A percentile compares a stretch with the other conserved stretches of the same genome.
phyloP scores from a whole-genome alignment of 2,113 vertebrate genomes.

The Bucco capensis region DNA sequence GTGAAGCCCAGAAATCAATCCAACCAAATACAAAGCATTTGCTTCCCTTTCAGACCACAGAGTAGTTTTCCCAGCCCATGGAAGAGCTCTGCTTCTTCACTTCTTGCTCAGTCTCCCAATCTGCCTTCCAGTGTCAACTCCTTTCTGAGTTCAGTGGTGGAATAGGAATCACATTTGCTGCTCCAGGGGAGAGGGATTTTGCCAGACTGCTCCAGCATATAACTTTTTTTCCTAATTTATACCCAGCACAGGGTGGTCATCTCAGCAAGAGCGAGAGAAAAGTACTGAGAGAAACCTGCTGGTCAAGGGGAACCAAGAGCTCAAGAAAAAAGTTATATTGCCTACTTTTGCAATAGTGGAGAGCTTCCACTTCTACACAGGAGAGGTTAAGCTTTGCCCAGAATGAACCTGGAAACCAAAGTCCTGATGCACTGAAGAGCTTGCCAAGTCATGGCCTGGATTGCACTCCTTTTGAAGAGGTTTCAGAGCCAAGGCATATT shows the following conservation, averaged over 20 bases:
- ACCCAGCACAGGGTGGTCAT: neutral
- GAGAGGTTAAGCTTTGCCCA: neutral
- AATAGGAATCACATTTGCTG: neutral
- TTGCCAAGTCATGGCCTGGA: neutral
- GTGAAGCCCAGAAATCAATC: neutral
- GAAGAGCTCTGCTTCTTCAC: neutral
- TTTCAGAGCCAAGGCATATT: conserved; percentile 2
- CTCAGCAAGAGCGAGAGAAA: neutral
- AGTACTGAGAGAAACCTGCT: neutral
- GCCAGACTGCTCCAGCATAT: neutral
- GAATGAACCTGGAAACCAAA: neutral
- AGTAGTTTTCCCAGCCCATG: neutral
- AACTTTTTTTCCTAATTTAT: neutral
- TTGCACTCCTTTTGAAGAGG: neutral
- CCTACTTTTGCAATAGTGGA: neutral
- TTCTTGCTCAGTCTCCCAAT: neutral
- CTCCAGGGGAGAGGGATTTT: neutral
- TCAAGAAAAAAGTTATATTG: neutral
- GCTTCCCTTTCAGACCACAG: neutral
- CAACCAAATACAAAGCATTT: neutral
- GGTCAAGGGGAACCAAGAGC: neutral
- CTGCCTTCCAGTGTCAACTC: neutral
- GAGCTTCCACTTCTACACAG: neutral
- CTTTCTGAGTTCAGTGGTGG: rapidly evolving
- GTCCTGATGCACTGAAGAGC: neutral